phyloP scores from a whole-genome alignment of 2,888 invertebrate species.

The Eupsilia transversa region DNA sequence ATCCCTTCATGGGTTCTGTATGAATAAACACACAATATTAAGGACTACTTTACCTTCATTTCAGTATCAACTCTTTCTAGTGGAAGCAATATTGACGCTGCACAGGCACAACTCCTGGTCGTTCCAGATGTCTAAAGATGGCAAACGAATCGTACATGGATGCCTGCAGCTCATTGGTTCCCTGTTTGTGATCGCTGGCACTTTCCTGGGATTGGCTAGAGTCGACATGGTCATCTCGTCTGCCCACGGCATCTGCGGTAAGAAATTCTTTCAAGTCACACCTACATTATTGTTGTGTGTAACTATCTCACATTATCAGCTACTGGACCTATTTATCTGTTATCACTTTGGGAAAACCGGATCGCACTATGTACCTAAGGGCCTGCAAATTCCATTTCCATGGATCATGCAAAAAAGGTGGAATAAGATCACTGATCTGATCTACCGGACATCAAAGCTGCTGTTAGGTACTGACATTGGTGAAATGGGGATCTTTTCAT shows the following conservation, averaged over 20 bases:
- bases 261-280: conserved; percentile 52
- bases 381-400: background rate
- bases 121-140: conserved; percentile 81
- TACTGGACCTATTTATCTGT: conserved; percentile 10
- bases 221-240: conserved; percentile 79
- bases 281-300: background rate
- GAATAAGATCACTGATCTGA: background rate
- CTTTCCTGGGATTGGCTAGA: conserved; percentile 85
- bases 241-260: conserved; percentile 88
- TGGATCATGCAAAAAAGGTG: background rate
- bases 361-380: background rate
- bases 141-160: conserved; percentile 88
- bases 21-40: background rate
- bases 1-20: background rate
- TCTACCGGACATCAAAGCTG: background rate
- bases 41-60: conserved; percentile 60
- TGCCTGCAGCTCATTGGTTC: conserved; percentile 89
- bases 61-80: conserved; percentile 88
- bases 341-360: conserved; percentile 9
- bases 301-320: conserved; percentile 20
- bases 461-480: background rate
- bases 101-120: conserved; percentile 89
- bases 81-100: conserved; percentile 87
- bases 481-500: background rate
- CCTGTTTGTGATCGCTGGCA: conserved; percentile 87